phyloP scores from a whole-genome alignment of 2,888 invertebrate species.

The Globia sparganii region DNA sequence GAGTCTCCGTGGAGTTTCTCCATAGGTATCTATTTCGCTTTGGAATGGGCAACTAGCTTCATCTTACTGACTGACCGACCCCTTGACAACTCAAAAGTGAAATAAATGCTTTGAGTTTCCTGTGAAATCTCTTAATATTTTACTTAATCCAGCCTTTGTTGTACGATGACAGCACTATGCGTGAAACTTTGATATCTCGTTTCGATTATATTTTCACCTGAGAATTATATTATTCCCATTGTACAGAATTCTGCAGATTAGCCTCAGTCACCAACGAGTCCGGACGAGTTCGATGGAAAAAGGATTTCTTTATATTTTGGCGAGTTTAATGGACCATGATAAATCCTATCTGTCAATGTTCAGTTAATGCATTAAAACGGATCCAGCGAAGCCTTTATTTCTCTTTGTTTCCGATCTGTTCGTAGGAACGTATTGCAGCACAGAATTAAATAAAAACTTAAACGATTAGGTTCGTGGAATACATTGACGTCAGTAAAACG shows the following conservation, averaged over 20 bases:
- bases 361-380: slow-evolving; percentile 45
- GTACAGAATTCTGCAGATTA: slow-evolving; percentile 30
- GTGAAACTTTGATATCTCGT: slow-evolving; percentile 5
- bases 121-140: not conserved
- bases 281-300: slow-evolving; percentile 24
- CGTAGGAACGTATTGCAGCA: slow-evolving; percentile 7
- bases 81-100: not conserved
- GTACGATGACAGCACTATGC: not conserved
- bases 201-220: slow-evolving; percentile 15
- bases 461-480: not conserved
- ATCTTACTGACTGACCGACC: not conserved
- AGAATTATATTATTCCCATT: slow-evolving; percentile 15
- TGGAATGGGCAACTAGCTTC: not conserved
- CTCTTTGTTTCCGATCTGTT: slow-evolving; percentile 17
- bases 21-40: not conserved
- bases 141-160: not conserved
- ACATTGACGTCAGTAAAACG: not conserved
- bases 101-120: not conserved
- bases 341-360: slow-evolving; percentile 46
- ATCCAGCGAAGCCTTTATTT: slow-evolving; percentile 42
- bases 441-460: not conserved
- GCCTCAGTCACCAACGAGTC: slow-evolving; percentile 31
- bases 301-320: slow-evolving; percentile 43
- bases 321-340: slow-evolving; percentile 46
- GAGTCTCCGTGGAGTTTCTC: too few species aligned